Evolutionary conservation across 2,797 vertebrate species (phyloP).

Genomic region (Acomys russatus): DNA sequence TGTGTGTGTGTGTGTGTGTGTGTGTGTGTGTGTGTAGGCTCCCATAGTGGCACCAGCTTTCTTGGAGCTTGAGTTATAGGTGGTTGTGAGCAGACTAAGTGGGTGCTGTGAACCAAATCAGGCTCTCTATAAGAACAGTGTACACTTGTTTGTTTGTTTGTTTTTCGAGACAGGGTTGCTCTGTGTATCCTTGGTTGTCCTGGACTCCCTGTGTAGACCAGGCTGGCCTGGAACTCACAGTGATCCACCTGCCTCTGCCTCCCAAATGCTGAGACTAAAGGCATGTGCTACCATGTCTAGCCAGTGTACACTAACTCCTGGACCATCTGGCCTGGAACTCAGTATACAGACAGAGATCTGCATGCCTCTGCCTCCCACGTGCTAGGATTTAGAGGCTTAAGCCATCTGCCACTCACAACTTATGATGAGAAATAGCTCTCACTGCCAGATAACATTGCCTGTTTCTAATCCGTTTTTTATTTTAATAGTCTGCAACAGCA

Average conservation of each 20-base stretch:
- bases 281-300: too few species aligned
- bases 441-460: neutral
- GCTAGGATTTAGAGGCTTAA: neutral
- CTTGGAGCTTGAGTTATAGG: neutral
- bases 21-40: neutral
- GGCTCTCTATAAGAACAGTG: neutral
- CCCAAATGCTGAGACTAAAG: too few species aligned
- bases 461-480: neutral
- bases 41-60: neutral
- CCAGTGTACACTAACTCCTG: neutral
- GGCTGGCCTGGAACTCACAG: too few species aligned
- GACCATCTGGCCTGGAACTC: neutral
- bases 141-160: too few species aligned
- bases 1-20: neutral
- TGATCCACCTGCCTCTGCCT: too few species aligned
- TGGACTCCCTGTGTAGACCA: too few species aligned
- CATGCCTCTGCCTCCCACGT: neutral
- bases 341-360: neutral
- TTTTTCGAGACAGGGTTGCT: too few species aligned
- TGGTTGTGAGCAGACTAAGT: neutral
- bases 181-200: too few species aligned
- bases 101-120: neutral
- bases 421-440: neutral
- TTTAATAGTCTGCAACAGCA: neutral
- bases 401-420: neutral